Base-by-base conservation (phyloP, 2,888 invertebrate genomes). In the Entomobrya multifasciata region DNA sequence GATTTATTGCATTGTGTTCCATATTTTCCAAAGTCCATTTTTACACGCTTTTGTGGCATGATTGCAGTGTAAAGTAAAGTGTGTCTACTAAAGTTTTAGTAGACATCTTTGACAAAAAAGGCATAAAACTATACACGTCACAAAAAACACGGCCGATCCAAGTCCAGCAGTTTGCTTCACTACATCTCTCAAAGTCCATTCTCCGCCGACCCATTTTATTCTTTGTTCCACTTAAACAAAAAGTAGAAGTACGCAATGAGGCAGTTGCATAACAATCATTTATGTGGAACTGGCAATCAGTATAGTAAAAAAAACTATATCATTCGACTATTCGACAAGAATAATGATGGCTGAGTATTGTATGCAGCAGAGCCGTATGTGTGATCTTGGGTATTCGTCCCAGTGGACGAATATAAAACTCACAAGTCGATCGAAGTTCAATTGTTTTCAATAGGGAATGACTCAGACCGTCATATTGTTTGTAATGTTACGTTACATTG, bases 201-300 rank as follows among this genome's bases (percentile, higher is more conserved):
- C 52, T 36, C 47, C 44, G 60, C 62, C 22, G n/a, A n/a, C 41
- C 57, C 62, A 62, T 36, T 78, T 47, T 62, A 57, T 47, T 80
- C 65, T 81, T 70, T 81, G 70, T 70, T 72, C 65, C 81, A 57
- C 52, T 65, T 74, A 57, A 74, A 27, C 49, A 41, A 60, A 74
- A 67, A 82, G 67, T 41, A 27, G 27, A 62, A 60, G 83, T 76
- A 76, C n/a, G n/a, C 22, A 76, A 76, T 20, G 52, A 65, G 49
- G 76, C 83, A 83, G 76, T 83, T 83, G 83, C 83, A 76, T 76
- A 83, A 76, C 83, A 83, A 76, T 83, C 52, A 74, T 22, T 44
- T 65, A 49, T 57, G 5, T 55, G 70, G 47, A 76, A 55, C 55
- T 41, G 1, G 20, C 55, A 57, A 3, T 17, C 52, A 55, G 62